Evolutionary conservation across 2,113 vertebrate genomes (phyloP).

Genomic region (Phodopus roborovskii): DNA sequence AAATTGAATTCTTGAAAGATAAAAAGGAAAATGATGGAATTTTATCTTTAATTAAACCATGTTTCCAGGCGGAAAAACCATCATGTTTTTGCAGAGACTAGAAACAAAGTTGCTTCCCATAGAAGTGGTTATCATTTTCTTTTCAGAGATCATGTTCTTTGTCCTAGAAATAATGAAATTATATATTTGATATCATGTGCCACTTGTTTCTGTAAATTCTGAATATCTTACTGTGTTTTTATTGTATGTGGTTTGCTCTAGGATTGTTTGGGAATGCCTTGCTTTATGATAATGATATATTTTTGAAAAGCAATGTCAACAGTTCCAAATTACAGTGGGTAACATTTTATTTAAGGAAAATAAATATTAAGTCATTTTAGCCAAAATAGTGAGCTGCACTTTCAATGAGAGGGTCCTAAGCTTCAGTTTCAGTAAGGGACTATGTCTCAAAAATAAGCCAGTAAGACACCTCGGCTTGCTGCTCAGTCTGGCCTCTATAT

Average conservation of each 20-base stretch:
- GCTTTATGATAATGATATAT: neutral
- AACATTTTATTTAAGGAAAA: constrained; percentile 1
- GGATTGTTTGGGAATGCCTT: neutral
- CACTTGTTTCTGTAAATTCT: neutral
- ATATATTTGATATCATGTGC: neutral
- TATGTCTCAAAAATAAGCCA: neutral
- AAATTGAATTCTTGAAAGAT: neutral
- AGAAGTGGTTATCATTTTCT: constrained; percentile 6
- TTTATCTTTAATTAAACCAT: neutral
- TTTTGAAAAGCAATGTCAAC: neutral
- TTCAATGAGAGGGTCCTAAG: neutral
- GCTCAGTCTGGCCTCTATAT: neutral
- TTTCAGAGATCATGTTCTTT: constrained; percentile 33
- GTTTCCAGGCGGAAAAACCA: constrained; percentile 1
- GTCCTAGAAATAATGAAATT: constrained; percentile 7
- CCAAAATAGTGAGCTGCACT: neutral
- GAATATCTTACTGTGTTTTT: neutral
- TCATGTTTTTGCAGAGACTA: neutral
- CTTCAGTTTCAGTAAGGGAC: neutral
- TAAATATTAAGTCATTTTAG: neutral
- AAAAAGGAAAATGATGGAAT: neutral
- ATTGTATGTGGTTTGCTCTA: neutral
- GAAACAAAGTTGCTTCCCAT: constrained; percentile 27
- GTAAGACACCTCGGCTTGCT: neutral
- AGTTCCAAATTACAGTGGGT: neutral